Evolutionary conservation across 2,888 invertebrate genomes (phyloP).

Genomic region (Scaptomyza polygonia): DNA sequence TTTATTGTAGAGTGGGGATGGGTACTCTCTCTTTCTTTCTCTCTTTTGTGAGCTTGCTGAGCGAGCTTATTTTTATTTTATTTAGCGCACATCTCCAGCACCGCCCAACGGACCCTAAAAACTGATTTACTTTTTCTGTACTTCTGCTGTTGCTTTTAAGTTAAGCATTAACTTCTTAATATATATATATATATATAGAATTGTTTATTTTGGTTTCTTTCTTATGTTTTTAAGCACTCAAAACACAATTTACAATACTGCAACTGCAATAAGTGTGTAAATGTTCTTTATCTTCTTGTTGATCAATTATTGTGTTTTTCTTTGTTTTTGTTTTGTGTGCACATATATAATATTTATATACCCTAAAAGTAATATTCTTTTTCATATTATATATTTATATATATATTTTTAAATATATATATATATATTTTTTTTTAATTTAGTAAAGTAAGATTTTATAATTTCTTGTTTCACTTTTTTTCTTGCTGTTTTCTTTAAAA

Average conservation of each 20-base stretch:
- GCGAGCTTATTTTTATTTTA: constrained; percentile 30
- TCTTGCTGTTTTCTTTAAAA: constrained; percentile 53
- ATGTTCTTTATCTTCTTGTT: constrained; percentile 20
- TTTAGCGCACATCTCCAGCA: too few species aligned
- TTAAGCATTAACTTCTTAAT: constrained; percentile 45
- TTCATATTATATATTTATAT: constrained; percentile 45
- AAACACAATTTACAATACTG: constrained; percentile 42
- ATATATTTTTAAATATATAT: constrained; percentile 41
- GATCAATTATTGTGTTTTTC: constrained; percentile 30
- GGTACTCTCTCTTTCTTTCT: constrained; percentile 1
- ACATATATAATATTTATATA: constrained; percentile 35
- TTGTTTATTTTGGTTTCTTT: constrained; percentile 71
- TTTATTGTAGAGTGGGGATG: constrained; percentile 2
- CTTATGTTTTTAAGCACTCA: constrained; percentile 51
- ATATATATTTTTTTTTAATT: constrained; percentile 60
- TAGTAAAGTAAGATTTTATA: constrained; percentile 77
- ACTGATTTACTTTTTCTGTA: constrained; percentile 17
- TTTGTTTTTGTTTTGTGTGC: constrained; percentile 38
- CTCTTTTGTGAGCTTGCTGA: constrained; percentile 30
- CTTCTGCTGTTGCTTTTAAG: constrained; percentile 18
- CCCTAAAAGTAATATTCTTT: constrained; percentile 53
- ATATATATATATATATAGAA: constrained; percentile 34
- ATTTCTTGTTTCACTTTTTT: constrained; percentile 59
- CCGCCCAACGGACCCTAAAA: constrained; percentile 25
- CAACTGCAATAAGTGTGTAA: constrained; percentile 26